Evolutionary conservation across 2,797 vertebrate species (phyloP).

Genomic region (Anomalospiza imberbis): DNA sequence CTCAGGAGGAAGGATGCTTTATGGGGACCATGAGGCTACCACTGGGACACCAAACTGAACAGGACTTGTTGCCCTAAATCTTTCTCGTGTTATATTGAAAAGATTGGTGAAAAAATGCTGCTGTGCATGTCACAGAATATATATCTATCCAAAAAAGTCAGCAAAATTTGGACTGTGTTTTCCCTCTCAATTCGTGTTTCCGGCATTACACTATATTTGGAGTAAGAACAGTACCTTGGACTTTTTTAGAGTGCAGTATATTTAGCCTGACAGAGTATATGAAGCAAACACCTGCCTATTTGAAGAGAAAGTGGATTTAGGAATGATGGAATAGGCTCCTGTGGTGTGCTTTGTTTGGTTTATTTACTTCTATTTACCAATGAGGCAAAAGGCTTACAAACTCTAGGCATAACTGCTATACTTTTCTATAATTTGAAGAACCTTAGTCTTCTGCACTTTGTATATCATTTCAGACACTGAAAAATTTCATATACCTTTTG

Average conservation of each 20-base stretch:
- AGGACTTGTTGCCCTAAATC: not conserved
- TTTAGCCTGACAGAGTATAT: slow-evolving; percentile 23
- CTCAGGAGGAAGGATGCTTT: not conserved
- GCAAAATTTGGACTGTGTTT: not conserved
- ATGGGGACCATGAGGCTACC: not conserved
- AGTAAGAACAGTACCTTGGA: not conserved
- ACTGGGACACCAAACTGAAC: not conserved
- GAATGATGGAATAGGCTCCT: not conserved
- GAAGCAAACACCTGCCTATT: slow-evolving; percentile 17
- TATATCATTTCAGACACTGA: slow-evolving; percentile 19
- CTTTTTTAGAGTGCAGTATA: not conserved
- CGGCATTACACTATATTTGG: not conserved
- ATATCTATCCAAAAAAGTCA: not conserved
- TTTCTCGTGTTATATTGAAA: not conserved
- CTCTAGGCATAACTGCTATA: not conserved
- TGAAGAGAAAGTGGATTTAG: slow-evolving; percentile 21
- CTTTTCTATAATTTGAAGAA: slow-evolving; percentile 6
- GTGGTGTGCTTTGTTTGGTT: slow-evolving; percentile 4
- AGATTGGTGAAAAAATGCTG: not conserved
- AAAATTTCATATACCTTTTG: slow-evolving; percentile 18
- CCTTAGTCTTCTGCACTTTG: slow-evolving; percentile 4
- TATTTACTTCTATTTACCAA: slow-evolving; percentile 54
- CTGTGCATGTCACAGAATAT: not conserved
- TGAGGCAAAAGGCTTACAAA: slow-evolving; percentile 18
- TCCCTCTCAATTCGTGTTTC: not conserved